Conservation (phyloP, 2,797 vertebrate genomes). For the Phrynocephalus forsythii region DNA sequence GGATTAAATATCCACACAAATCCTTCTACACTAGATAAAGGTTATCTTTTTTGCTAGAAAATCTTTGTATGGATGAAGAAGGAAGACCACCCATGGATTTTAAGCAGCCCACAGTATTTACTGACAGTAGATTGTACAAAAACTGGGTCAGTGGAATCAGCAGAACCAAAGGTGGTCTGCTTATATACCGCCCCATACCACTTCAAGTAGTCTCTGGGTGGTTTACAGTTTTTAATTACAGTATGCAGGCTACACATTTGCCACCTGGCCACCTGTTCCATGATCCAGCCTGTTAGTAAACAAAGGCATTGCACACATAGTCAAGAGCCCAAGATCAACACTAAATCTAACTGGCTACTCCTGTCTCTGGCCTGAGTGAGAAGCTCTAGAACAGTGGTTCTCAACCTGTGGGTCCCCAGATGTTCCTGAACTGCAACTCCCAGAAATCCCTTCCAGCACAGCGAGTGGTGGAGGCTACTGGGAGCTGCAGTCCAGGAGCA, state of each 20-base stretch:
- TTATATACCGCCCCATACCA: too few species aligned
- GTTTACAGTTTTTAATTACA: too few species aligned
- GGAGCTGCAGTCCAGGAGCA: too few species aligned
- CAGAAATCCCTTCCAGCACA: too few species aligned
- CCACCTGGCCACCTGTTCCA: neutral
- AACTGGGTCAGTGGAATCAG: neutral
- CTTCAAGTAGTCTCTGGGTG: too few species aligned
- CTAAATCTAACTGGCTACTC: neutral
- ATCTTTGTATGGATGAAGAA: neutral
- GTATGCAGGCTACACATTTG: too few species aligned
- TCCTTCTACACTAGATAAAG: neutral
- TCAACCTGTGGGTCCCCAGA: too few species aligned
- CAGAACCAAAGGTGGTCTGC: too few species aligned
- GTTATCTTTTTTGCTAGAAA: neutral
- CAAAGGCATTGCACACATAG: neutral
- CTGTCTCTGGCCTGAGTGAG: neutral
- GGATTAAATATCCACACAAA: too few species aligned
- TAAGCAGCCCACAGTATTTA: neutral
- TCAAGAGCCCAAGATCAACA: neutral
- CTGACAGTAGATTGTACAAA: neutral
- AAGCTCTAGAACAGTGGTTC: too few species aligned
- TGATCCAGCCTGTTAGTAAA: neutral
- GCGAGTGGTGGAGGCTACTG: too few species aligned
- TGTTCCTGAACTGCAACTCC: too few species aligned
- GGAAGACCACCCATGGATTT: neutral